Percentiles rank a stretch among this genome's conserved stretches.
Evolutionary conservation across 2,888 invertebrate genomes (phyloP).

Genomic region (Cyclophora punctaria): DNA sequence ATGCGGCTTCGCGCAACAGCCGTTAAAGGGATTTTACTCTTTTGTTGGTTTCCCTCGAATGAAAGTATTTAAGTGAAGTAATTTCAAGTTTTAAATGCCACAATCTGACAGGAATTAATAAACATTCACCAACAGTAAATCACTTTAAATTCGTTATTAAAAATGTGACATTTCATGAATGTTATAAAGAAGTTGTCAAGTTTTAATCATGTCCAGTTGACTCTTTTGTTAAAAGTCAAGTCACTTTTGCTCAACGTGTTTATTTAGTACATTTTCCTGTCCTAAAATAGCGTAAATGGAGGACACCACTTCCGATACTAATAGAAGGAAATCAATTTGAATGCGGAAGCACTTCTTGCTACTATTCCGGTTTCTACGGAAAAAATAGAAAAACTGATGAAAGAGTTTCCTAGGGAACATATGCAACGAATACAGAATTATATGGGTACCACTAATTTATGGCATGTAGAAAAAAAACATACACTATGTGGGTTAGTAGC

Average conservation of each 20-base stretch:
- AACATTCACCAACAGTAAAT: not conserved
- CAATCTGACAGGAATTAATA: constrained; percentile 10
- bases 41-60: constrained; percentile 27
- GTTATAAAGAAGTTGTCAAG: too few relatives aligned
- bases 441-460: too few relatives aligned
- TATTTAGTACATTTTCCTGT: not conserved
- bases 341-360: constrained; percentile 1
- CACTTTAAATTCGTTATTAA: too few relatives aligned
- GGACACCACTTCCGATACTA: constrained; percentile 7
- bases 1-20: constrained; percentile 33
- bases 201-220: not conserved
- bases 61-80: constrained; percentile 9
- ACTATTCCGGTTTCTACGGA: not conserved
- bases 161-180: too few relatives aligned
- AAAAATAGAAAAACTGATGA: too few relatives aligned
- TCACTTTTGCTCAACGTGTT: not conserved
- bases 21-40: constrained; percentile 34
- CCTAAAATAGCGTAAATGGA: constrained; percentile 6
- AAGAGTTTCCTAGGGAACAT: too few relatives aligned
- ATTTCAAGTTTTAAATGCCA: constrained; percentile 11
- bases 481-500: too few relatives aligned
- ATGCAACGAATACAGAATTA: too few relatives aligned
- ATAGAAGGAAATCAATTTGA: not conserved
- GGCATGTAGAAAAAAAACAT: too few relatives aligned
- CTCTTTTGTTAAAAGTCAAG: not conserved